Base-by-base conservation (phyloP, 2,113 vertebrate species). In the Vidua macroura region DNA sequence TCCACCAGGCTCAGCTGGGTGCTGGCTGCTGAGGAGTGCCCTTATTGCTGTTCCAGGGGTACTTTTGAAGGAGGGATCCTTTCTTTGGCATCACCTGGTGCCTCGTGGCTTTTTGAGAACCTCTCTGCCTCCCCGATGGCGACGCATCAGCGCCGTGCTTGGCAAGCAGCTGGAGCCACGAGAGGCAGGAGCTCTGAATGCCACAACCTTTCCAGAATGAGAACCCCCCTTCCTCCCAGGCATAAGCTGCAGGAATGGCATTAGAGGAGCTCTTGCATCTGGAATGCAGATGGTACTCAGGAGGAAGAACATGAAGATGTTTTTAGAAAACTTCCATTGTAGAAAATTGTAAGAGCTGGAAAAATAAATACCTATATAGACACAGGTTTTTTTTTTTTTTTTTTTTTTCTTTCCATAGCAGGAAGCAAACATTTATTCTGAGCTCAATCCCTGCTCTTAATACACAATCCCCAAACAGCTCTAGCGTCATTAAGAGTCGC, bases 71-170 rank as follows among this genome's bases (percentile, higher is more conserved):
- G 31, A 48, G 46, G n/a, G 66, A 66, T 7, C 1, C 59, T 37
- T 56, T 66, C 62, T 56, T 58, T 73, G 79, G 25, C 2, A 2
- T 91, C 66, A 41, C 23, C 24, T 3, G 33, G 48, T 15, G 64
- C 25, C 15, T 91, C 27, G 25, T 20, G 44, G 11, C 7, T 37
- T 28, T 91, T 27, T 44, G 39, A 30, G 46, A 74, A 22, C 13
- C 44, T 73, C 49, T 55, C 46, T 63, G 39, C 6, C 20, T 69
- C 27, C 13, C 27, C 3, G 8, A 5, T 20, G 11, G 15, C 3
- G 23, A 7, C 4, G 15, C 63, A 7, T 2, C 13, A 5, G 4
- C 1, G 10, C 8, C 1, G 7, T 2, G 35, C 53, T 60, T 41
- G 22, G 11, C 81, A 52, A 60, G 19, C 8, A 56, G 48, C 75